phyloP scores from a whole-genome alignment of 2,888 invertebrate species.

The Troides aeacus region DNA sequence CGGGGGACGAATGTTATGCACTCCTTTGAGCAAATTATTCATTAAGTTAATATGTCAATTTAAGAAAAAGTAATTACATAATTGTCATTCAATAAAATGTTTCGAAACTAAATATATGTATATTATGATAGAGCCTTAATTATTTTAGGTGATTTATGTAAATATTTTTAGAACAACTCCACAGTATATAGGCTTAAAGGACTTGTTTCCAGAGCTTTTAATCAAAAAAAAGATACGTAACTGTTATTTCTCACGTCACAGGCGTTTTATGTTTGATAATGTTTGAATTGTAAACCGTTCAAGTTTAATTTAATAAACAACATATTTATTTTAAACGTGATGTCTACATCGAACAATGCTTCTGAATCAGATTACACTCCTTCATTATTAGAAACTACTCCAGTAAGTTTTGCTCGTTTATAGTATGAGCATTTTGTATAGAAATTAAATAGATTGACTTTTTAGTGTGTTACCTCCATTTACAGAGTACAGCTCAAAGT shows the following conservation, averaged over 20 bases:
- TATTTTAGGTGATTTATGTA: no score
- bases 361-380: conserved; percentile 71
- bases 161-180: no score
- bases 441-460: not conserved
- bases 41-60: no score
- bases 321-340: conserved; percentile 40
- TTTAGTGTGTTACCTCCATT: not conserved
- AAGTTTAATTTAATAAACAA: not conserved
- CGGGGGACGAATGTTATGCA: no score
- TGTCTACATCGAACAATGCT: conserved; percentile 73
- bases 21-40: no score
- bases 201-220: no score
- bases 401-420: conserved; percentile 45
- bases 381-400: conserved; percentile 70
- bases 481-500: conserved; percentile 55
- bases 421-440: not conserved
- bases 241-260: not conserved
- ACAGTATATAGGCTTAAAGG: no score
- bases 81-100: no score
- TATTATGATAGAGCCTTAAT: no score
- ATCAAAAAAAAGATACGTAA: no score
- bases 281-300: not conserved
- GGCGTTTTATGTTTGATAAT: not conserved
- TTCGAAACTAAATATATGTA: no score
- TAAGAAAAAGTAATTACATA: no score